A percentile compares a stretch with the other conserved stretches of the same genome.
phyloP scores from a whole-genome alignment of 2,888 invertebrate genomes.

The Labia minor region DNA sequence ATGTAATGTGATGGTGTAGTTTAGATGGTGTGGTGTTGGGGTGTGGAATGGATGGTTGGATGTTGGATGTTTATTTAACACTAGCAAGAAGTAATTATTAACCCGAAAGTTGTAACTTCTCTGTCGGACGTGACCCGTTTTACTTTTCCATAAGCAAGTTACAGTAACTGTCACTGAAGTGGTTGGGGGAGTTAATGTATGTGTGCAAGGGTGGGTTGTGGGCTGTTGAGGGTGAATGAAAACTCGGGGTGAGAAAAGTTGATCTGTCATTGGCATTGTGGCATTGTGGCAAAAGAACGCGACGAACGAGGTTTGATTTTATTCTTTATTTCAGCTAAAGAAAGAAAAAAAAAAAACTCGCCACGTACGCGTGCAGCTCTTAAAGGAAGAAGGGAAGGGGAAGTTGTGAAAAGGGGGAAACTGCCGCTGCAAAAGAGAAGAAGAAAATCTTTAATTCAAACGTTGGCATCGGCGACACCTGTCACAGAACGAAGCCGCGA shows the following conservation, averaged over 20 bases:
- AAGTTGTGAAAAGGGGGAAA: background rate
- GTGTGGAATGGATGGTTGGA: no score
- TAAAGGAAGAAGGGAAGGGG: background rate
- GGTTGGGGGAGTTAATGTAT: background rate
- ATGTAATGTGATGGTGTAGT: no score
- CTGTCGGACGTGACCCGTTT: background rate
- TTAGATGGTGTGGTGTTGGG: no score
- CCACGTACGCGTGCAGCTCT: background rate
- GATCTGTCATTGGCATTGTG: background rate
- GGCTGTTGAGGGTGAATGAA: background rate
- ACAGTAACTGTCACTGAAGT: no score
- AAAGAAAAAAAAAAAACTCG: background rate
- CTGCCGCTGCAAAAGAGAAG: background rate
- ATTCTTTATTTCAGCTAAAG: background rate
- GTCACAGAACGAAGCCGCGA: background rate
- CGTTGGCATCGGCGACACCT: background rate
- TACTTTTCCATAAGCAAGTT: background rate
- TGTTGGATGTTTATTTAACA: no score
- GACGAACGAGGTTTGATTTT: slow-evolving; percentile 13
- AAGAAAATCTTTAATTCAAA: slow-evolving; percentile 13
- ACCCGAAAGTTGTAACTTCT: background rate
- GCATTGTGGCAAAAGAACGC: background rate
- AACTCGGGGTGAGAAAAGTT: slow-evolving; percentile 1
- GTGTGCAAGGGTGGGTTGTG: background rate
- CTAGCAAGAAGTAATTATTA: background rate